Evolutionary conservation across 2,797 vertebrate genomes (phyloP), one percentile per base, ranked within the genome.

Genomic region (Huso huso): DNA sequence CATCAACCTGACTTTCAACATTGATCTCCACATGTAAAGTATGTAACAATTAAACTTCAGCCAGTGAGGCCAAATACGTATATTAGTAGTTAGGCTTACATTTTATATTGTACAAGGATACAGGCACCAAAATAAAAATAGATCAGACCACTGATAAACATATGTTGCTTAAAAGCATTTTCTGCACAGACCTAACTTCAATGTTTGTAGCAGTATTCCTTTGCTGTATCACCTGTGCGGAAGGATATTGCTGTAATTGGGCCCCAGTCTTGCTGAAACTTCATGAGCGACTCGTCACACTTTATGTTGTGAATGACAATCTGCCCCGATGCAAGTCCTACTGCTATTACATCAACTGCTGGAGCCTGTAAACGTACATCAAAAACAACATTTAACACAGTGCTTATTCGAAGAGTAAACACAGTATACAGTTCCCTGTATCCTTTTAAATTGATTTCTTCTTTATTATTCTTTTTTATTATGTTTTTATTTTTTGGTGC

Each of bases 231-330:
- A 95, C 96, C 95, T 88, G 93, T 98, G 61, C 95, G 90, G 81
- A 99, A 99, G 68, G 94, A 90, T 66, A 99, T 87, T 2, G 92
- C 84, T 61, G 88, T 97, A 79, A 99, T 81, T 53, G 95, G 96
- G 71, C 96, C 96, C 95, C 95, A 98, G 76, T 98, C 96, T 76
- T 99, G 96, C 0, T 85, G 90, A 83, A 99, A 98, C 69, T 85
- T 94, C 94, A 99, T 96, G 70, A 99, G 75, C 1, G 88, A 93
- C 85, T 97, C 92, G 75, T 99, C 88, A 82, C 91, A 83, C 66
- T 93, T 94, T 77, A 98, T 94, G 82, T 99, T 96, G 79, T 98
- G 95, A 69, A 98, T 80, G 72, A 98, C 71, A 50, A 99, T 89
- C 70, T 91, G 88, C 64, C 96, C 96, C 1, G 92, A 92, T 0